Base-by-base conservation (phyloP, 2,888 invertebrate species). In the Nomada hirtipes region DNA sequence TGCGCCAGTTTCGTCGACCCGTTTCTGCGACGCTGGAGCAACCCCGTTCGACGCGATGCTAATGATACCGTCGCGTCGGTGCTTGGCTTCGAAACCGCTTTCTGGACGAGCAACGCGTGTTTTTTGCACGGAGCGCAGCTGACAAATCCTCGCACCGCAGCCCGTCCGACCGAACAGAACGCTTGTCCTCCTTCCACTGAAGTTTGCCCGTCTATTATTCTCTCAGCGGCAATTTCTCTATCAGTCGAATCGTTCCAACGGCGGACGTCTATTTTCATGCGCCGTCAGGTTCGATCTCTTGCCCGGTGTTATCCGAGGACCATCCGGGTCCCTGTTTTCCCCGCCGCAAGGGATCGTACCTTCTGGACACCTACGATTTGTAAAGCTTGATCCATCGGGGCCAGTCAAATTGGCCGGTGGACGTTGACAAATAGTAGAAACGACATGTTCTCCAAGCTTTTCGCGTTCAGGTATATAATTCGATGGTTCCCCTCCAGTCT, bases 1-100 rank as follows among this genome's bases (percentile, higher is more conserved):
- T 82, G 83, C 63, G 74, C 83, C 63, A 78, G 78, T 82, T 83
- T 68, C 82, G 65, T 36, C 80, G 76, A 63, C 74, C 61, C 59
- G 82, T 71, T 76, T 82, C 68, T 67, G 23, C 29, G 57, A 36
- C 4, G 47, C 15, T 3, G 3, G 13, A 26, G n/a, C 63, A 18
- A 53, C 53, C 65, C 47, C 3, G 13, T 57, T 65, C 36, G 1
- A 23, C 50, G 70, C n/a, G 47, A 59, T 36, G 69, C 65, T 81
- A 80, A 81, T 55, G 65, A 60, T 52, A 68, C 50, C 29, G 23
- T 11, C 36, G 36, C 36, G 72, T 57, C 57, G 60, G 3, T 44
- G 18, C 29, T 67, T 10, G 60, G 42, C 11, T 52, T 11, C 13
- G 20, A 20, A 18, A 20, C 15, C 4, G 11, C 10, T 61, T 64